A percentile compares a stretch with the other conserved stretches of the same genome.
phyloP scores from a whole-genome alignment of 2,113 vertebrate species.

The Stigmatopora nigra region DNA sequence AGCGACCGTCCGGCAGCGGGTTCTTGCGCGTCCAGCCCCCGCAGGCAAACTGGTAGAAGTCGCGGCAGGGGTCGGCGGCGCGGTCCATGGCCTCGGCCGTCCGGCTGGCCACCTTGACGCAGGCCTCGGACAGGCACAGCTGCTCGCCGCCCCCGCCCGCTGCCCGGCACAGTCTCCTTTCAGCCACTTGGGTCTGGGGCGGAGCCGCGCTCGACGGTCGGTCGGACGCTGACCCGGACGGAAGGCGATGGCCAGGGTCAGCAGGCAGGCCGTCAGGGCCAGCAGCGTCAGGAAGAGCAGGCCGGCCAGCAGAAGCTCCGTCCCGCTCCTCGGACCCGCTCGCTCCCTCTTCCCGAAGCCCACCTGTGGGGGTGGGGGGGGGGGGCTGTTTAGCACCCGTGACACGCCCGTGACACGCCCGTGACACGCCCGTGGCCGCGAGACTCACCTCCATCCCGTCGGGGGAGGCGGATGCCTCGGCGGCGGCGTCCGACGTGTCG shows the following conservation, averaged over 20 bases:
- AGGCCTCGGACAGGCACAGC: constrained; percentile 85
- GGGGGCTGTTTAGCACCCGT: no score
- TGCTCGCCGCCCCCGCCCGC: constrained; percentile 70
- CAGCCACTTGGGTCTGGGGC: no score
- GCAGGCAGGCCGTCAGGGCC: constrained; percentile 74
- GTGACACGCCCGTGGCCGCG: no score
- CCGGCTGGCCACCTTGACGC: constrained; percentile 85
- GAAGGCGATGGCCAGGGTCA: constrained; percentile 78
- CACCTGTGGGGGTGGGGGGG: constrained; percentile 66
- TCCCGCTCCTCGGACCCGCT: constrained; percentile 72
- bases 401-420: no score
- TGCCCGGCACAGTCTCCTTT: no score
- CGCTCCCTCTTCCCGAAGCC: constrained; percentile 80
- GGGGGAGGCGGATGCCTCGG: constrained; percentile 74
- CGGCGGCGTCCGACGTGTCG: constrained; percentile 70
- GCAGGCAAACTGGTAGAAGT: constrained; percentile 95
- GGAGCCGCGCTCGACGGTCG: no score
- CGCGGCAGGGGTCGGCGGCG: constrained; percentile 80
- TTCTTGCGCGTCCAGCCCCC: constrained; percentile 95
- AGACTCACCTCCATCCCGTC: constrained; percentile 81
- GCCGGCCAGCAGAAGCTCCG: constrained; percentile 78
- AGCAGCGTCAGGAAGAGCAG: constrained; percentile 74
- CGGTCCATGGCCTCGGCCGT: constrained; percentile 89
- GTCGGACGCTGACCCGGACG: constrained; percentile 53
- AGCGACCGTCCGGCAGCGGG: constrained; percentile 85